Base-by-base conservation (phyloP, 1,140 invertebrate species). In the Mycetomoellerius zeteki region DNA sequence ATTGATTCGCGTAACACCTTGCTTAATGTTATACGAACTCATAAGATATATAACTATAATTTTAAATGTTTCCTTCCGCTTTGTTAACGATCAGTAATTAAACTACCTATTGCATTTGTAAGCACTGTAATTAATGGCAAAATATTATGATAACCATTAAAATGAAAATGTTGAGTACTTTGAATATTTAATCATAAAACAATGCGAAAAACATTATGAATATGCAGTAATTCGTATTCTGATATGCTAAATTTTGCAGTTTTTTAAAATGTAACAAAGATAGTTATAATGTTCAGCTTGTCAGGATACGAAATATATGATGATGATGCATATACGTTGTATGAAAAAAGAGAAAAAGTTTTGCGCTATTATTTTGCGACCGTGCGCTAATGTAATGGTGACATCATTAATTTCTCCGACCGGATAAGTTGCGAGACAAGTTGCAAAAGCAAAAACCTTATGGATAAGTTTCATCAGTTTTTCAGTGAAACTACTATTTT, bases 361-460 rank as follows among this genome's bases (percentile, higher is more conserved):
- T 76, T 30, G 6, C 19, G 21, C 30, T 65, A 65, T 19, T 65
- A 21, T 80, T 33, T 67, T 80, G 62, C 37, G 0, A 19, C 14
- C 1, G 6, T 75, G 27, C 7, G 30, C 50, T 80, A 67, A 54
- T 33, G 76, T 62, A 76, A 76, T 30, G 24, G 8, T 62, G 3
- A 14, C 43, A 30, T 65, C 76, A 52, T 80, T 80, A 80, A 80
- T 67, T 80, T 67, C 43, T 30, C 2, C 19, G 37, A 24, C 12
- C 43, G n/a, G 21, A 67, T 69, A 54, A 80, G 47, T 80, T 69
- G 14, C 33, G 21, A 24, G 47, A 54, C 64, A 69, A 69, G 64
- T 69, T 69, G 50, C n/a, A 47, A 14, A 52, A 33, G 62, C 47
- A 37, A 69, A 69, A 80, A 67, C 30, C 4, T 56, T 54, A 54